These are phyloP conservation scores for Philypnodon macrostomus DNA, from an alignment of 2,797 vertebrate species.

Conservation along the genomic window DNA sequence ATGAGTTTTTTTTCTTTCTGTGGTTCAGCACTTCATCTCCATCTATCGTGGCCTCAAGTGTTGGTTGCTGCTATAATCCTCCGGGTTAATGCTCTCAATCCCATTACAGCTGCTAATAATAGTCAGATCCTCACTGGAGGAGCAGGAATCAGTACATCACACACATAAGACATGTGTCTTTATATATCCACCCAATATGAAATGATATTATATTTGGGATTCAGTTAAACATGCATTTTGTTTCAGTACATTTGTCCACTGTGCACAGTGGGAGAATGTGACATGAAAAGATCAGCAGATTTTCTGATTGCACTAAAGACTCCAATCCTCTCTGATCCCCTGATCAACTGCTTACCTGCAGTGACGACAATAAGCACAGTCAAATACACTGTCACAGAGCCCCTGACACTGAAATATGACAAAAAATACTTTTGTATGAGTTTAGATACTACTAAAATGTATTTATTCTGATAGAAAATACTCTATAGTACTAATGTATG, in stretches of 20 bases:
- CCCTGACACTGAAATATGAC: slow-evolving; percentile 13
- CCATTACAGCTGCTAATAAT: slow-evolving; percentile 74
- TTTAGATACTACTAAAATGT: too few species aligned
- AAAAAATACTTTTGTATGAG: too few species aligned
- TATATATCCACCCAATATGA: not conserved
- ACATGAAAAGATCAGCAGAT: slow-evolving; percentile 15
- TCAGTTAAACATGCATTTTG: not conserved
- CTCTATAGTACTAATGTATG: too few species aligned
- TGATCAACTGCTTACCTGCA: slow-evolving; percentile 69
- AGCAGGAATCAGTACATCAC: slow-evolving; percentile 55
- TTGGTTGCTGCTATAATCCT: slow-evolving; percentile 64
- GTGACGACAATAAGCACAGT: slow-evolving; percentile 68
- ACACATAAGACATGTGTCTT: not conserved
- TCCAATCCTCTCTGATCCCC: slow-evolving; percentile 73
- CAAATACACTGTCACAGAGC: slow-evolving; percentile 11
- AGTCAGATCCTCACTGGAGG: slow-evolving; percentile 51
- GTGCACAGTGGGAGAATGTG: not conserved
- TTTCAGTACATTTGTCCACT: not conserved
- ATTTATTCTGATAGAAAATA: too few species aligned
- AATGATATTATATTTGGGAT: not conserved
- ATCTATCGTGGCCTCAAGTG: slow-evolving; percentile 61
- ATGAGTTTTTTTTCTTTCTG: slow-evolving; percentile 59
- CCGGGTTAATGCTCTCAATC: slow-evolving; percentile 68
- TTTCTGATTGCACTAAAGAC: slow-evolving; percentile 42
- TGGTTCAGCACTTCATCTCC: slow-evolving; percentile 53